Evolutionary conservation across 2,888 invertebrate genomes (phyloP), one percentile per base, ranked within the genome.

Genomic region (Andrena bucephala): DNA sequence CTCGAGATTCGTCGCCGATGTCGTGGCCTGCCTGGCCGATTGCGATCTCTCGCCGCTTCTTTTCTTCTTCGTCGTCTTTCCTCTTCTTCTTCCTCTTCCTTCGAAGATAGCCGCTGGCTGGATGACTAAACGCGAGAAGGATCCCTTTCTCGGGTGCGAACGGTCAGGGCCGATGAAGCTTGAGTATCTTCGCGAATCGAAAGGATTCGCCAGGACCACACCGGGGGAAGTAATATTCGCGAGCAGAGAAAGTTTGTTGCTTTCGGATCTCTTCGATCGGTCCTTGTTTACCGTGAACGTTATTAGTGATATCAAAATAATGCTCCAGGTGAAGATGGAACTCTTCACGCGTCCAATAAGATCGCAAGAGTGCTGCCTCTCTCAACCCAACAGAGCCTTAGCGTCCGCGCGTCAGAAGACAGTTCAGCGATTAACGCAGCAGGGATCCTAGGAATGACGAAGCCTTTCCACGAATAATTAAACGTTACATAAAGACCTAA

Each of bases 71-170:
- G 33, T 52, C 74, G 27, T 6, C 31, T 31, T 31, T 16, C 29
- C 24, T 72, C 73, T 31, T 68, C 71, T 54, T 57, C n/a, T 42
- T 42, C 50, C 31, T 66, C 75, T 42, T 48, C 69, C 73, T 77
- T 83, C 82, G 81, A 80, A 82, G 71, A 83, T 85, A 83, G 88
- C 87, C 86, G 60, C 67, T 33, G 86, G 87, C 80, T 73, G 76
- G 87, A 89, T 90, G 89, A 90, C 90, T 90, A 89, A 90, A 89
- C 89, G 85, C 84, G 85, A 85, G 86, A 87, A 78, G 85, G 89
- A 90, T 86, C 84, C 85, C 83, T 75, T 76, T 82, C 75, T 77
- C 67, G 77, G 83, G 63, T 79, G 83, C 68, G 74, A 81, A 77
- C 72, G 83, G 79, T 82, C 85, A 87, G 81, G 87, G 81, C 60